A percentile compares a stretch with the other conserved stretches of the same genome.
phyloP scores from a whole-genome alignment of 2,888 invertebrate species.

The Lycia hirtaria region DNA sequence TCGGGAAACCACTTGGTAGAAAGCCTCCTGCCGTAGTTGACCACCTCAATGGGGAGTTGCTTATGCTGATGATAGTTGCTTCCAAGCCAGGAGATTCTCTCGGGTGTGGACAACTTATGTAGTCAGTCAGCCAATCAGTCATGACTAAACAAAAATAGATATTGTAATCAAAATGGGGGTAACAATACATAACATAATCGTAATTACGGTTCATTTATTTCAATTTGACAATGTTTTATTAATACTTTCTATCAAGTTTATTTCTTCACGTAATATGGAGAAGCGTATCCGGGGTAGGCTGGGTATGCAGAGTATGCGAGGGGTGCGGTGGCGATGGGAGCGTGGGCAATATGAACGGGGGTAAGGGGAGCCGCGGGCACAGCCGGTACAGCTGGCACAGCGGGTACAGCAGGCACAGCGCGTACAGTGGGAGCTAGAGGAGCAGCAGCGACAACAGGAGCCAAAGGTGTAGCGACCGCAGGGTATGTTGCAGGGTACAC shows the following conservation, averaged over 20 bases:
- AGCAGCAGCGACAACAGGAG: background rate
- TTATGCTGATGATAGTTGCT: too few relatives aligned
- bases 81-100: too few relatives aligned
- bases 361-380: too few relatives aligned
- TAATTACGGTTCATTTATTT: background rate
- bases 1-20: too few relatives aligned
- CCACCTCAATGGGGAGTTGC: too few relatives aligned
- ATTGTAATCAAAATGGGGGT: too few relatives aligned
- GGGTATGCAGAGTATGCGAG: background rate
- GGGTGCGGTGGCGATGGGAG: background rate
- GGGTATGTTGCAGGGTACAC: slow-evolving; percentile 16
- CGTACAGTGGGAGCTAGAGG: background rate
- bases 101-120: too few relatives aligned
- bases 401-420: slow-evolving; percentile 14
- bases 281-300: background rate
- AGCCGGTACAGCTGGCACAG: slow-evolving; percentile 3
- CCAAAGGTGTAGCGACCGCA: background rate
- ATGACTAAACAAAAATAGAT: too few relatives aligned
- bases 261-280: background rate
- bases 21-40: too few relatives aligned
- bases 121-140: too few relatives aligned
- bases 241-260: background rate
- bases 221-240: too few relatives aligned
- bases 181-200: slow-evolving; percentile 6
- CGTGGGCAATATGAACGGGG: too few relatives aligned